phyloP scores from a whole-genome alignment of 2,797 vertebrate species.

The Chlorospingus semifuscus region DNA sequence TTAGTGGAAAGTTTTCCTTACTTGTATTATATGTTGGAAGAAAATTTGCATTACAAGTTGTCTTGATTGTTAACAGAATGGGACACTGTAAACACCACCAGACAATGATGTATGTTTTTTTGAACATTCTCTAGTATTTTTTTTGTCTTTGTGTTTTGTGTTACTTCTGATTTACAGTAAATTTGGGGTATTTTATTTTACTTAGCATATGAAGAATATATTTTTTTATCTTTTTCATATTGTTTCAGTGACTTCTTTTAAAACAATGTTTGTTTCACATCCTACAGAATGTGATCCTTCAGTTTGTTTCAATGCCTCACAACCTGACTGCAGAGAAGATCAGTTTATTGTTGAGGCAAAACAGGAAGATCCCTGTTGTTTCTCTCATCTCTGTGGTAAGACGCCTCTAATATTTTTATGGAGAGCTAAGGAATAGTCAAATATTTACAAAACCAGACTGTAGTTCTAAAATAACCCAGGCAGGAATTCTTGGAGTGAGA shows the following conservation, averaged over 20 bases:
- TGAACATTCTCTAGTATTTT: not conserved
- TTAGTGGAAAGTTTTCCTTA: not conserved
- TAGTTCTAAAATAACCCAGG: not conserved
- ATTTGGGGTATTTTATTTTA: not conserved
- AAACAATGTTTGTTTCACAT: conserved; percentile 1
- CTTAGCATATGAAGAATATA: not conserved
- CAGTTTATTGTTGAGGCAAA: conserved; percentile 92
- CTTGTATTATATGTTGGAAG: not conserved
- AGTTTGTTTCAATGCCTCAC: conserved; percentile 81
- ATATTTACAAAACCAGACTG: not conserved
- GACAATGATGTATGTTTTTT: not conserved
- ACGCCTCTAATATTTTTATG: not conserved
- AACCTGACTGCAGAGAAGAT: conserved; percentile 88
- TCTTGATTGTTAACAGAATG: not conserved
- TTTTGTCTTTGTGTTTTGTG: not conserved
- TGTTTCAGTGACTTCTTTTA: not conserved
- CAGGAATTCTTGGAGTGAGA: not conserved
- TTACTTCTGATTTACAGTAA: not conserved
- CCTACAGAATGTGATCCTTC: conserved; percentile 88
- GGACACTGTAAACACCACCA: not conserved
- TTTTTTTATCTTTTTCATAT: not conserved
- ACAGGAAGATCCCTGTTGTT: conserved; percentile 89
- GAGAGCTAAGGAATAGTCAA: not conserved
- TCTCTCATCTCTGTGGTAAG: conserved; percentile 91
- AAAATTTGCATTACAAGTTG: not conserved